Base-by-base conservation (phyloP, 2,888 invertebrate species). In the Syrista parreyssii region DNA sequence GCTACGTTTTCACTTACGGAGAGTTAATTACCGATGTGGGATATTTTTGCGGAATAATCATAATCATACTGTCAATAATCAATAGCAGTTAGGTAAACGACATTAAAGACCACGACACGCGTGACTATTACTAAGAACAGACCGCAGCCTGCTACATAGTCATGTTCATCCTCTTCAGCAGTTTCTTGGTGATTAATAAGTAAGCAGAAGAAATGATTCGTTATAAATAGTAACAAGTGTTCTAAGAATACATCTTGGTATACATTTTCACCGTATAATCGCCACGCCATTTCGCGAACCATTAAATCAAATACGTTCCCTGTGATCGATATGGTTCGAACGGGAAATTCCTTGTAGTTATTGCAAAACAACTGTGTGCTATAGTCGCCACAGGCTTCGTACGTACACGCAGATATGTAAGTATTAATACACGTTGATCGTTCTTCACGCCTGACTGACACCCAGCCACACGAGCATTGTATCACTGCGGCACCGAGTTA, bases 381-480 rank as follows among this genome's bases (percentile, higher is more conserved):
- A 40, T 15, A 23, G 55, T 55, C 55, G 4, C 4, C 6, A 40
- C 15, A 15, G 40, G 15, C 40, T 40, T 15, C 15, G 1, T 40
- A 40, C 15, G 15, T 15, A 15, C 40, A 40, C 15, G 55, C 23
- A 55, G 55, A 23, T 55, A 55, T 15, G 55, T 23, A 2, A 23
- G 23, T 55, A 55, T 55, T 55, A 23, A 55, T 23, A 55, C 55
- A 55, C 40, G 30, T 73, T 55, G 71, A 73, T 74, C 74, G 68
- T 79, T 73, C 72, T 75, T 68, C 72, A 73, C 75, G 77, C 76
- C 69, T 71, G 73, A 68, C 73, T 68, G 74, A 69, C 68, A 34
- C 23, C 68, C 69, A 2, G 55, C 9, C 23, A 23, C 55, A 55
- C 55, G 6, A 23, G 55, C 23, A 55, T 55, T 55, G 55, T 55